These are phyloP conservation scores for Hoplias malabaricus DNA, from an alignment of 2,113 vertebrate species.

Conservation along the genomic window DNA sequence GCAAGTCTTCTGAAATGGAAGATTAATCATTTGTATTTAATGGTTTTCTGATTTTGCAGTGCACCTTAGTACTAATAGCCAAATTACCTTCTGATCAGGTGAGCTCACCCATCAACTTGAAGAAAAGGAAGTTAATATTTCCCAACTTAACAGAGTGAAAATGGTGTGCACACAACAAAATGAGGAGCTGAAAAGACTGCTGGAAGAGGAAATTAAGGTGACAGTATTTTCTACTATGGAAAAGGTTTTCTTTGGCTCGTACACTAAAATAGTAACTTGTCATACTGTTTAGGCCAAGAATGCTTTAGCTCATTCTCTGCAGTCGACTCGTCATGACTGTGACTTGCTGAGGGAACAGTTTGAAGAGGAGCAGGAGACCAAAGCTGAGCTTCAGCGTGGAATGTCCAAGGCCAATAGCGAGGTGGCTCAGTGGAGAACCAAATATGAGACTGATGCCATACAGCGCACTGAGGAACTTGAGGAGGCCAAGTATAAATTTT, in stretches of 20 bases:
- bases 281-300: conserved; percentile 40
- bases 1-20: no score
- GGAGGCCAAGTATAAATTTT: conserved; percentile 72
- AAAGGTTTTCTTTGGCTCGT: background rate
- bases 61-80: no score
- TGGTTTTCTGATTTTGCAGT: no score
- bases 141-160: conserved; percentile 72
- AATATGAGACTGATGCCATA: conserved; percentile 72
- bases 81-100: conserved; percentile 57
- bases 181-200: conserved; percentile 74
- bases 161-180: conserved; percentile 69
- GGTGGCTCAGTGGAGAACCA: conserved; percentile 73
- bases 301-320: conserved; percentile 47
- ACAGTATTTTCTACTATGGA: background rate
- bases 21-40: no score
- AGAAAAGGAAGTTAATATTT: conserved; percentile 67
- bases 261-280: background rate
- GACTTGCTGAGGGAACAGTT: conserved; percentile 28
- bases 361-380: conserved; percentile 68
- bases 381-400: conserved; percentile 68
- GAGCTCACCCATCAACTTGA: conserved; percentile 68
- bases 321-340: conserved; percentile 28
- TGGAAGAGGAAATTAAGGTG: conserved; percentile 79
- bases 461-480: conserved; percentile 75
- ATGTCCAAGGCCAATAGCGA: conserved; percentile 72